A percentile compares a stretch with the other conserved stretches of the same genome.
Conservation (phyloP, 1,140 invertebrate species). For the Drosophila pallidifrons region DNA sequence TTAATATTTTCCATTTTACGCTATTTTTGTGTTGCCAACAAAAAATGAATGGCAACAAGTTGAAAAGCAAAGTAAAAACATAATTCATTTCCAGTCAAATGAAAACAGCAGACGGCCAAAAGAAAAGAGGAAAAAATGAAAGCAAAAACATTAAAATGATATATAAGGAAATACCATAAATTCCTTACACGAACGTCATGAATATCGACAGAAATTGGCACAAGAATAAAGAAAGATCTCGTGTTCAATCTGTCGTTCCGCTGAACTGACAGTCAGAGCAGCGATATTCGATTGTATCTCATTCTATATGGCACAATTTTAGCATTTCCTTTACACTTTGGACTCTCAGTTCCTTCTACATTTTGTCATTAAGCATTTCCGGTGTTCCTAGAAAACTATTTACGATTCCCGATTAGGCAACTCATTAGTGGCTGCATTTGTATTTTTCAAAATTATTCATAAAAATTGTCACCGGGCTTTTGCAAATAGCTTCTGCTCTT, state of each 20-base stretch:
- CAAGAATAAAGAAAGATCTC: constrained; percentile 6
- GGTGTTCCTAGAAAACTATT: not conserved
- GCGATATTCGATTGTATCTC: not conserved
- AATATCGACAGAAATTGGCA: constrained; percentile 1
- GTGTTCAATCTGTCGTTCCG: not conserved
- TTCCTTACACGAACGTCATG: constrained; percentile 38
- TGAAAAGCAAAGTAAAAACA: constrained; percentile 24
- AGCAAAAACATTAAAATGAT: constrained; percentile 18
- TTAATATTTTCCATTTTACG: not conserved
- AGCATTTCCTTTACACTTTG: constrained; percentile 1
- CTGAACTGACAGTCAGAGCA: not conserved
- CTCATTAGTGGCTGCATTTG: not conserved
- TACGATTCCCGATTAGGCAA: not conserved
- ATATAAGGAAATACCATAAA: constrained; percentile 29
- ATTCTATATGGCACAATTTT: not conserved
- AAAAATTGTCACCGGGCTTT: no score
- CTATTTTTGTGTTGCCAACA: constrained; percentile 12
- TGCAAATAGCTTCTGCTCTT: no score
- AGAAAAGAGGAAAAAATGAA: not conserved
- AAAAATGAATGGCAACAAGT: not conserved
- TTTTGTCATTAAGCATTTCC: constrained; percentile 7
- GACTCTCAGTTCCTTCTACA: not conserved
- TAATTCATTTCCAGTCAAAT: constrained; percentile 33
- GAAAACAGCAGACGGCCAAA: constrained; percentile 7
- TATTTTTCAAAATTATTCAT: no score